phyloP scores from a whole-genome alignment of 2,113 vertebrate species.

The Clarias magur region DNA sequence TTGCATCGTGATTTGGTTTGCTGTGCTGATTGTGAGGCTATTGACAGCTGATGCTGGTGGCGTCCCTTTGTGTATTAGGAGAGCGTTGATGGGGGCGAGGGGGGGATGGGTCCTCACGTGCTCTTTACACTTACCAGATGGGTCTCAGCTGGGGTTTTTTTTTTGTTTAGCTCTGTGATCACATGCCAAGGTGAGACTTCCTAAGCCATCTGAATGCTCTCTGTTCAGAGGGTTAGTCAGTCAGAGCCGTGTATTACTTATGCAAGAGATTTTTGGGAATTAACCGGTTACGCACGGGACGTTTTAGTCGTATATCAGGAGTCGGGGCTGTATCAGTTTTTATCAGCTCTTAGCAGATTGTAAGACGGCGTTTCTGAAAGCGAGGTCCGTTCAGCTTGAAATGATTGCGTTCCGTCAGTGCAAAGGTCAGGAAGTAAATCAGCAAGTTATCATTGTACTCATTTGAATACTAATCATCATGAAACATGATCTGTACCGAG shows the following conservation, averaged over 20 bases:
- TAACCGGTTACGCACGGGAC: neutral
- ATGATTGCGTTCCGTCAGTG: neutral
- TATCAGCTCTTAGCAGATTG: too few species aligned
- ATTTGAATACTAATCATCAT: neutral
- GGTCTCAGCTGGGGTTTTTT: constrained; percentile 51
- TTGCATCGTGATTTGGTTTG: constrained; percentile 38
- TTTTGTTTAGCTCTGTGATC: constrained; percentile 48
- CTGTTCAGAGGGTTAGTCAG: constrained; percentile 16
- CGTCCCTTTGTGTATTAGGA: constrained; percentile 39
- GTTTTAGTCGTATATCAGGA: constrained; percentile 23
- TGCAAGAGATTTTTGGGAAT: neutral
- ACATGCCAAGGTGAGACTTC: constrained; percentile 53
- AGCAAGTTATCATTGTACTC: neutral
- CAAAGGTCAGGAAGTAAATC: neutral
- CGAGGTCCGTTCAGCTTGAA: neutral
- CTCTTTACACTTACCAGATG: constrained; percentile 47
- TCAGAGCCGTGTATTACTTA: constrained; percentile 8
- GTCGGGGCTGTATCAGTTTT: neutral
- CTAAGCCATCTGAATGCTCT: constrained; percentile 29
- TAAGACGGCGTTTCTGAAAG: neutral
- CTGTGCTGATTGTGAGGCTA: constrained; percentile 24
- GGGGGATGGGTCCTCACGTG: constrained; percentile 38
- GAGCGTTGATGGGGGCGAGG: neutral
- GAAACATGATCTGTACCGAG: neutral
- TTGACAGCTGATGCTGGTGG: constrained; percentile 47